Evolutionary conservation across 2,888 invertebrate species (phyloP).

Genomic region (Lithophane socia): DNA sequence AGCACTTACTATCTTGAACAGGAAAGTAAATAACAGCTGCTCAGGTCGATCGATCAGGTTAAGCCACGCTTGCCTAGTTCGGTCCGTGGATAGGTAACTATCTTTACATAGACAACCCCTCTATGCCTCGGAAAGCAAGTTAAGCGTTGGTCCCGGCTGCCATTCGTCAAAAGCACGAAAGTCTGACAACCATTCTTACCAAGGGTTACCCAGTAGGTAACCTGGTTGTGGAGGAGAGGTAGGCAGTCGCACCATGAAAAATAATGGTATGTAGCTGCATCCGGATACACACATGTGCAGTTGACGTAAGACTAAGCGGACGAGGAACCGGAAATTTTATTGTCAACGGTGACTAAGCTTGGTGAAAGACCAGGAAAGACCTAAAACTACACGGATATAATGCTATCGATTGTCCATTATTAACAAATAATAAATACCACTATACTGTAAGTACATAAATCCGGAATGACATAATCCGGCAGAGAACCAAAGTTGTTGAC

Average conservation of each 20-base stretch:
- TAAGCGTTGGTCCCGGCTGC: background rate
- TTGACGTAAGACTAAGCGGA: too few species aligned
- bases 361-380: background rate
- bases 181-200: background rate
- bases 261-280: background rate
- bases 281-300: background rate
- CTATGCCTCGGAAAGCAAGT: background rate
- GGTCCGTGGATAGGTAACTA: background rate
- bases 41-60: background rate
- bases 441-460: too few species aligned
- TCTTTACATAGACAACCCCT: background rate
- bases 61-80: background rate
- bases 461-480: too few species aligned
- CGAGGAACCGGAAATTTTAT: background rate
- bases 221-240: background rate
- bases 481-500: too few species aligned
- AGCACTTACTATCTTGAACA: constrained; percentile 6
- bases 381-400: background rate
- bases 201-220: background rate
- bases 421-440: too few species aligned
- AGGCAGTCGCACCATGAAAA: background rate
- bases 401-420: background rate
- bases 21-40: background rate
- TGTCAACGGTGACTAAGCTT: too few species aligned
- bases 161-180: background rate